Evolutionary conservation across 2,113 vertebrate genomes (phyloP).

Genomic region (Scytalopus superciliaris): DNA sequence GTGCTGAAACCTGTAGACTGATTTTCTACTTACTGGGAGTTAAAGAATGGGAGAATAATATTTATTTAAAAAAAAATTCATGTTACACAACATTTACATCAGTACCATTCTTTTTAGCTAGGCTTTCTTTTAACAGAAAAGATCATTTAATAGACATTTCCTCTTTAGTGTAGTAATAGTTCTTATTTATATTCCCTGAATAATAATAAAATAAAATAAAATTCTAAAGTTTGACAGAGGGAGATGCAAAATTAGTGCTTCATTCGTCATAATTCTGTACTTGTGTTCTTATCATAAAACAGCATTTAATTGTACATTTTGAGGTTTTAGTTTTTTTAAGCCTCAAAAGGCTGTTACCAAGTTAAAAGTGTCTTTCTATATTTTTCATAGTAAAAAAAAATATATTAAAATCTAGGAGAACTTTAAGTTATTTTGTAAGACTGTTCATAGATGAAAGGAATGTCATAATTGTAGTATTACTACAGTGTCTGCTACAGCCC

Average conservation of each 20-base stretch:
- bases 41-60: constrained; percentile 20
- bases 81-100: not conserved
- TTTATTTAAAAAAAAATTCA: not conserved
- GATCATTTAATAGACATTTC: not conserved
- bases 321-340: not conserved
- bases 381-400: not conserved
- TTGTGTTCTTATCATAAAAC: not conserved
- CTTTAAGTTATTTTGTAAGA: not conserved
- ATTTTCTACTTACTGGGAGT: constrained; percentile 49
- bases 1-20: constrained; percentile 1
- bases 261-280: not conserved
- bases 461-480: not conserved
- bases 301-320: not conserved
- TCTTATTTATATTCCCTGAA: not conserved
- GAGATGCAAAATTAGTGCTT: not conserved
- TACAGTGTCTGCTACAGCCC: not conserved
- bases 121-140: not conserved
- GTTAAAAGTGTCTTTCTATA: not conserved
- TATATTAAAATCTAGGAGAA: not conserved
- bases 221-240: not conserved
- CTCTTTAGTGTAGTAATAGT: not conserved
- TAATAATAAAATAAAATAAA: not conserved
- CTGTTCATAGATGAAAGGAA: not conserved
- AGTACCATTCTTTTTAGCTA: not conserved
- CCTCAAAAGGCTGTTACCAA: not conserved